These are phyloP conservation scores for Falco peregrinus DNA, from an alignment of 2,797 vertebrate species.

Conservation along the genomic window DNA sequence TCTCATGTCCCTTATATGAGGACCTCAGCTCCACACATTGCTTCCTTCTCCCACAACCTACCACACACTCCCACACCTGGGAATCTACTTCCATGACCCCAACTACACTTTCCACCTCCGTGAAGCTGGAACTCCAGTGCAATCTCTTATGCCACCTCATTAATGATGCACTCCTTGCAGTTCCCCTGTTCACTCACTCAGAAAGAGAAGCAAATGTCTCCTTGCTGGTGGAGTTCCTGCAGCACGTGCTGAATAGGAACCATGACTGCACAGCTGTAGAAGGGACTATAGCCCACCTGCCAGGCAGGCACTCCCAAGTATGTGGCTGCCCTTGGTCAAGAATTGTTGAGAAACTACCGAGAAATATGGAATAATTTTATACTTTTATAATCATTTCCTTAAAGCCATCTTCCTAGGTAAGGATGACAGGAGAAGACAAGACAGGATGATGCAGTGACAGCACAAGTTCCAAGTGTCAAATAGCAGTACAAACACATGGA, in stretches of 20 bases:
- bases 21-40: background rate
- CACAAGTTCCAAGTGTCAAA: background rate
- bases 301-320: background rate
- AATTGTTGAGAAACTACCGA: background rate
- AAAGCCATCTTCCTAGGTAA: background rate
- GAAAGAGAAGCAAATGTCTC: background rate
- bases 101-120: background rate
- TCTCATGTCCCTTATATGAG: background rate
- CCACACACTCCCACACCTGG: rapidly evolving
- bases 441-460: background rate
- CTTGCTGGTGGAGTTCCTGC: background rate
- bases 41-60: background rate
- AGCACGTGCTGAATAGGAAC: background rate
- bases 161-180: background rate
- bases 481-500: background rate
- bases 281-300: background rate
- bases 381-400: background rate
- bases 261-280: background rate
- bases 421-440: background rate
- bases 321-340: background rate
- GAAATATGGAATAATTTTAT: background rate
- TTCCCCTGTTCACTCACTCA: background rate
- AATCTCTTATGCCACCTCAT: background rate
- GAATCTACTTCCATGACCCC: background rate
- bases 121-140: background rate